Evolutionary conservation across 2,797 vertebrate genomes (phyloP).

Genomic region (Acomys russatus): DNA sequence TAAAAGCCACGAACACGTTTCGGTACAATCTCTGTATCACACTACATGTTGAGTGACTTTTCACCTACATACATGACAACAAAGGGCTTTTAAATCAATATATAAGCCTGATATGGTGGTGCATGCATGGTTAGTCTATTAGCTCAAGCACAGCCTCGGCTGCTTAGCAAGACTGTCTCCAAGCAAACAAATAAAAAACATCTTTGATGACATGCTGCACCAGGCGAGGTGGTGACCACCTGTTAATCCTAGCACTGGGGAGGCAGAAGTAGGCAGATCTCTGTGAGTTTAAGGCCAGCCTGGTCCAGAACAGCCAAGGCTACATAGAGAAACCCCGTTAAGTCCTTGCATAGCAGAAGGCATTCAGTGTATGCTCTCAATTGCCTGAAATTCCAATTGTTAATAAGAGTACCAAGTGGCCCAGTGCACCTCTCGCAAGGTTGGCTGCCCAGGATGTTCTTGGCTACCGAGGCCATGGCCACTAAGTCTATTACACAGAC

Average conservation of each 20-base stretch:
- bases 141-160: background rate
- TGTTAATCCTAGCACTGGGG: too few relatives aligned
- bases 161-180: background rate
- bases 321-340: too few relatives aligned
- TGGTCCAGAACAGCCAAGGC: too few relatives aligned
- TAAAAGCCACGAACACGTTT: background rate
- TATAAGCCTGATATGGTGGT: background rate
- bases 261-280: too few relatives aligned
- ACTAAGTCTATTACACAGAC: background rate
- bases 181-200: background rate
- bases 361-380: conserved; percentile 4
- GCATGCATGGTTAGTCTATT: background rate
- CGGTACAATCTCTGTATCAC: background rate
- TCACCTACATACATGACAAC: background rate
- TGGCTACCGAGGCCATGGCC: background rate
- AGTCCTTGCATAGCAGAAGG: background rate
- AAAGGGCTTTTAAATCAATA: conserved; percentile 60
- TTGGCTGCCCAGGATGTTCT: background rate
- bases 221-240: too few relatives aligned
- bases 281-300: too few relatives aligned
- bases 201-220: background rate
- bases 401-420: background rate
- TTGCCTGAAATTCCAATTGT: background rate
- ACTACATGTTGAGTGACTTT: background rate
- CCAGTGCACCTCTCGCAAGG: background rate